These are phyloP conservation scores for Brachionus asplanchnoidis DNA, from an alignment of 1,140 invertebrate species.

Conservation along the genomic window DNA sequence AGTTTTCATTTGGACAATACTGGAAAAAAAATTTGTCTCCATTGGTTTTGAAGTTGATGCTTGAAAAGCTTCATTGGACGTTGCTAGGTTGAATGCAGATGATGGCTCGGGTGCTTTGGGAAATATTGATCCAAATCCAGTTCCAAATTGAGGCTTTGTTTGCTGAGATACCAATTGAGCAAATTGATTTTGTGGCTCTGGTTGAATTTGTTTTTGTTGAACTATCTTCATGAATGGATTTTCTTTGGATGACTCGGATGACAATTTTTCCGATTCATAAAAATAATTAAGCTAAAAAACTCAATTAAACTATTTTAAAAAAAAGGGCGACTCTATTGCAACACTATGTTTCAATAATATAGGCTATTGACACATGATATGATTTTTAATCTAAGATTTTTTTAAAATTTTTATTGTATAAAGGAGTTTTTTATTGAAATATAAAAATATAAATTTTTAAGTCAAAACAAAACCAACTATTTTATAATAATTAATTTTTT, in stretches of 20 bases:
- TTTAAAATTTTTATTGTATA: no score
- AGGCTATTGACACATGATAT: no score
- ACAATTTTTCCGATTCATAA: neutral
- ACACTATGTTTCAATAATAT: no score
- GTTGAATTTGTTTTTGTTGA: neutral
- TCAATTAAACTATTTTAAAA: neutral
- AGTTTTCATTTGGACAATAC: neutral
- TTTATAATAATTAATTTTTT: no score
- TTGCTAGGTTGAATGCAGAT: neutral
- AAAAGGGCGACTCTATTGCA: no score
- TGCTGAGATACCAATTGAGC: neutral
- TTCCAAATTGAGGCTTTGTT: neutral
- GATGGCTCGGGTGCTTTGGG: neutral
- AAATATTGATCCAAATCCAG: neutral
- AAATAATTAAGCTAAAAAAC: neutral
- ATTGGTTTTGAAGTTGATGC: neutral
- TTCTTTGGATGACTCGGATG: neutral
- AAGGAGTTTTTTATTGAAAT: no score
- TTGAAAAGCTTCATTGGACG: neutral
- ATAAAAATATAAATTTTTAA: no score
- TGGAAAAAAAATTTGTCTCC: neutral
- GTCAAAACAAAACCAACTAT: no score
- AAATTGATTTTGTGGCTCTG: neutral
- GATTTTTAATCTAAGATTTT: no score
- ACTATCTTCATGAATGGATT: constrained; percentile 26